These are phyloP conservation scores for Cerastis rubricosa DNA, from an alignment of 2,888 invertebrate genomes.

Conservation along the genomic window DNA sequence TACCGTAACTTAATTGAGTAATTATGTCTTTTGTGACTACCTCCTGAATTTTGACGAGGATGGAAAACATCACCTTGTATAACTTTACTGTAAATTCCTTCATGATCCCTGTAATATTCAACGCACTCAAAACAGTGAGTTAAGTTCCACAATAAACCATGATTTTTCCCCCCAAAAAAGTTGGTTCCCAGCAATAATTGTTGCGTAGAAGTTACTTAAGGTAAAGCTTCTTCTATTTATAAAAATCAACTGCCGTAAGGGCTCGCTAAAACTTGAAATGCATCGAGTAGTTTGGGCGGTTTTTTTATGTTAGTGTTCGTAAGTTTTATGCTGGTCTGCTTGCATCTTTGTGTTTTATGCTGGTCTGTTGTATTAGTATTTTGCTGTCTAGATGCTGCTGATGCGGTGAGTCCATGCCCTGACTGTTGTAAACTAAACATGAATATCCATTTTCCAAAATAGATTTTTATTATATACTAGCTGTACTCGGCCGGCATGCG, in stretches of 20 bases:
- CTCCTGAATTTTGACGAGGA: too few species aligned
- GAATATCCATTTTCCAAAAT: not conserved
- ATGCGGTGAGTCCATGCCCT: not conserved
- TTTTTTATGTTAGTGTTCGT: not conserved
- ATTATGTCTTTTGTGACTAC: too few species aligned
- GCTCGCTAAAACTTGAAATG: not conserved
- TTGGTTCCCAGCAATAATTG: too few species aligned
- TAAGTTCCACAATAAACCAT: not conserved
- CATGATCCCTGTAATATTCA: too few species aligned
- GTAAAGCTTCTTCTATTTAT: not conserved
- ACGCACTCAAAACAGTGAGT: not conserved
- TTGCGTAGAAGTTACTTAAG: too few species aligned
- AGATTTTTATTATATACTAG: not conserved
- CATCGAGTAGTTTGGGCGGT: not conserved
- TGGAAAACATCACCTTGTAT: too few species aligned
- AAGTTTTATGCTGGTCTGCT: too few species aligned
- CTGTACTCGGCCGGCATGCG: too few species aligned
- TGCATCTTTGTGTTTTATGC: too few species aligned
- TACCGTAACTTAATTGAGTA: too few species aligned
- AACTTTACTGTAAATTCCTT: too few species aligned
- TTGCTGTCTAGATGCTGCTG: not conserved
- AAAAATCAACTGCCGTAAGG: not conserved
- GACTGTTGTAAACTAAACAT: not conserved
- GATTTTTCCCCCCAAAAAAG: too few species aligned
- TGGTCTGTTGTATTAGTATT: not conserved